Conservation (phyloP, 2,888 invertebrate genomes). For the Megastigmus dorsalis region DNA sequence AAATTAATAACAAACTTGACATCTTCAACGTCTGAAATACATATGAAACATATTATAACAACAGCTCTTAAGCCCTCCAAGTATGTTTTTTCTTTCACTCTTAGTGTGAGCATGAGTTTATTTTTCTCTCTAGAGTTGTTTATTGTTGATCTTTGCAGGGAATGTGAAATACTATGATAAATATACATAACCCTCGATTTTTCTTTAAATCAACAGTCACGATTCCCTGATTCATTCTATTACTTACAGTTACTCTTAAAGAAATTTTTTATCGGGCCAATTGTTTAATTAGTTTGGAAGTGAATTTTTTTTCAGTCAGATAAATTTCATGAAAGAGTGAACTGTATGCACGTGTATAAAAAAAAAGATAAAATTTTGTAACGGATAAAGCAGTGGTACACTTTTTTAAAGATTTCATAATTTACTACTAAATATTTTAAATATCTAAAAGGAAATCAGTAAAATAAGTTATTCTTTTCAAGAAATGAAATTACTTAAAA, state of each 20-base stretch:
- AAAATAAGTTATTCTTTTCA: not conserved
- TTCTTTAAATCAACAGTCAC: not conserved
- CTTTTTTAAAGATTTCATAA: slow-evolving; percentile 9
- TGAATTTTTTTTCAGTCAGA: not conserved
- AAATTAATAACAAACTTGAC: slow-evolving; percentile 85
- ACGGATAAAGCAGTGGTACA: not conserved
- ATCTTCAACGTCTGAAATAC: slow-evolving; percentile 81
- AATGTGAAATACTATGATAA: slow-evolving; percentile 56
- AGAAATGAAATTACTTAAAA: slow-evolving; percentile 20
- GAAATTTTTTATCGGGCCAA: slow-evolving; percentile 11
- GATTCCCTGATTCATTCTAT: not conserved
- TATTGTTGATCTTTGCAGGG: slow-evolving; percentile 46
- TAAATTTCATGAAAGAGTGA: slow-evolving; percentile 15
- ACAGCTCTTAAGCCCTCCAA: too few species aligned
- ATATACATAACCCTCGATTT: not conserved
- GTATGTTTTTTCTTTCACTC: slow-evolving; percentile 27
- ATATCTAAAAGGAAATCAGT: too few species aligned
- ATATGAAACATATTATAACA: slow-evolving; percentile 57
- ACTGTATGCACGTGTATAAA: not conserved
- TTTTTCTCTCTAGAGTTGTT: slow-evolving; percentile 29
- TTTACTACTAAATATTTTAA: not conserved
- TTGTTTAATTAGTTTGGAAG: not conserved
- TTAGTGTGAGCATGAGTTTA: slow-evolving; percentile 4
- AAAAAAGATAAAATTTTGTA: not conserved
- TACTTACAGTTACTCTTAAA: slow-evolving; percentile 14